Evolutionary conservation across 2,113 vertebrate species (phyloP), one percentile per base, ranked within the genome.

Genomic region (Ailurus styani): DNA sequence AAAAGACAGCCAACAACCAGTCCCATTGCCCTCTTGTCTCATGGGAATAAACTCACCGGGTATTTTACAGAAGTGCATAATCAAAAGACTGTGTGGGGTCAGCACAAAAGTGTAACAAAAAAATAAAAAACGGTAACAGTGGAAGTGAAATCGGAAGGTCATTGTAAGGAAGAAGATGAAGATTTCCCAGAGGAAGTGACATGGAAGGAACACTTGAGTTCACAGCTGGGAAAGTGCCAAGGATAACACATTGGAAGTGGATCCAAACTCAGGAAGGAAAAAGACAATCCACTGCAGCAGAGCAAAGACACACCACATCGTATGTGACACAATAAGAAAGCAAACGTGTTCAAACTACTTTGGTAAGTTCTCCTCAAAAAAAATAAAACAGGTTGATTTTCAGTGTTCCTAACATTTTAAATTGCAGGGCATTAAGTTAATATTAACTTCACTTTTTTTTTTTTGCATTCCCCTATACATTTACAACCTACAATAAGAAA

Each of bases 391-490:
- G 2, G 84, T 83, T 52, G 57, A 87, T 68, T 88, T 27, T 93
- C 54, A 57, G 34, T 70, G 29, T 86, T 91, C 89, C 54, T 79
- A 94, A 87, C n/a, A 75, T 37, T 96, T 93, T 89, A 68, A 96
- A 78, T 78, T 84, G 68, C 6, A 84, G 27, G 20, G 23, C 21
- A 73, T 47, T 62, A 88, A 78, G 50, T 52, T 84, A 95, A 86
- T 18, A 57, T 6, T 29, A 57, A 42, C 17, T 60, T 37, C 55
- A 78, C 2, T 87, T 31, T 64, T 78, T 85, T 60, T 20, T 81
- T 68, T 60, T 34, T 3, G 37, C 5, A 54, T 87, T 95, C 60
- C 34, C 57, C 3, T 68, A 25, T 40, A 55, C 15, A 87, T 57
- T 77, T 52, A 96, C 45, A 75, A 45, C 29, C 37, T 93, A 73